Evolutionary conservation across 2,113 vertebrate genomes (phyloP).

Genomic region (Nestor notabilis): DNA sequence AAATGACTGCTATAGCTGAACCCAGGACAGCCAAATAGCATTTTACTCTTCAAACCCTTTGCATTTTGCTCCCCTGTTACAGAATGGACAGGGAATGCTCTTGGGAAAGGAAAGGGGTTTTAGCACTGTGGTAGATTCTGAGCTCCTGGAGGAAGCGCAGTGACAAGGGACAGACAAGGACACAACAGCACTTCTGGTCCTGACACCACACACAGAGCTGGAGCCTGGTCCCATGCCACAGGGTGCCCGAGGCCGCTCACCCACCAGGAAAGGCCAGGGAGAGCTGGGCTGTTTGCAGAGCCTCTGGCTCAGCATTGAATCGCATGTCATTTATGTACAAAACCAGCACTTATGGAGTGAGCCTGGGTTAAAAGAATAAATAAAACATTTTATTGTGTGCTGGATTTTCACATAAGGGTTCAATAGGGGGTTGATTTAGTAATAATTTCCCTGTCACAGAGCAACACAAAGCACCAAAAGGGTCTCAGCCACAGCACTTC

Average conservation of each 20-base stretch:
- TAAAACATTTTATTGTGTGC: neutral
- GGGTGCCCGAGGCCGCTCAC: neutral
- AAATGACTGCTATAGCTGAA: too few species aligned
- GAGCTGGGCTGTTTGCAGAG: neutral
- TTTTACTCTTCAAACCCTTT: neutral
- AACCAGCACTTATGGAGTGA: neutral
- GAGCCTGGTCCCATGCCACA: neutral
- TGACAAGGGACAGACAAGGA: neutral
- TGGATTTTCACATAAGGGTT: slow-evolving; percentile 36
- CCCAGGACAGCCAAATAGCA: neutral
- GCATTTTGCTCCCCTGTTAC: neutral
- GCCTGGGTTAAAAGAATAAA: neutral
- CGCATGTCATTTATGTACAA: slow-evolving; percentile 10
- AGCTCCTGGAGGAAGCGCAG: neutral
- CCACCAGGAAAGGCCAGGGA: fast-evolving
- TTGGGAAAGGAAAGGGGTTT: neutral
- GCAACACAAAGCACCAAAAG: neutral
- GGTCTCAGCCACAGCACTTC: neutral
- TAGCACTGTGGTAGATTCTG: neutral
- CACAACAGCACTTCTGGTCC: neutral
- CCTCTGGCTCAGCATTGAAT: neutral
- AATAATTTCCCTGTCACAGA: slow-evolving; percentile 10
- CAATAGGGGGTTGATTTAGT: slow-evolving; percentile 46
- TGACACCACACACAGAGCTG: fast-evolving
- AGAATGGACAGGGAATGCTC: neutral